phyloP scores from a whole-genome alignment of 2,888 invertebrate species.

The Athalia circularis region DNA sequence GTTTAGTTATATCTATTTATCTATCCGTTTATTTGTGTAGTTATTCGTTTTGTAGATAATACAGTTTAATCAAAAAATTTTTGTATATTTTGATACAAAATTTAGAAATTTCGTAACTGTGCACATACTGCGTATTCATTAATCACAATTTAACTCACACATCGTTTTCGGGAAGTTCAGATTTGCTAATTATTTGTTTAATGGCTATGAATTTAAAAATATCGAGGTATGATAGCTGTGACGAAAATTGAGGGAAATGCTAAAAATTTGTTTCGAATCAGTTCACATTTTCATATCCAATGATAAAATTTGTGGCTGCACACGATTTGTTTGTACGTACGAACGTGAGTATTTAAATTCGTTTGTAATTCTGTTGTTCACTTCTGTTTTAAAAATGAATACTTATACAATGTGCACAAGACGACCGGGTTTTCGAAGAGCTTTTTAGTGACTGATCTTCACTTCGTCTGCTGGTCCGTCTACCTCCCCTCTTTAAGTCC shows the following conservation, averaged over 20 bases:
- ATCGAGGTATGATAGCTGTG: background rate
- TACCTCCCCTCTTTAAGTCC: slow-evolving; percentile 7
- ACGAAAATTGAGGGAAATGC: background rate
- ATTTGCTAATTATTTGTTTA: too few species aligned
- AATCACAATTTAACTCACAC: too few species aligned
- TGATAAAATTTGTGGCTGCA: too few species aligned
- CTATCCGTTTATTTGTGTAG: too few species aligned
- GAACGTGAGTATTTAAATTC: too few species aligned
- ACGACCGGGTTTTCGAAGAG: slow-evolving; percentile 38
- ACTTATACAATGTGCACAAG: background rate
- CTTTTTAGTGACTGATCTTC: slow-evolving; percentile 41
- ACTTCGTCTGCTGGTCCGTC: slow-evolving; percentile 31
- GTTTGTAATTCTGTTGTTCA: too few species aligned
- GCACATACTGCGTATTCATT: too few species aligned
- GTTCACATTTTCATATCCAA: slow-evolving; percentile 2
- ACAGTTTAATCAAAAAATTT: background rate
- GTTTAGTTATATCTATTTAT: slow-evolving; percentile 37
- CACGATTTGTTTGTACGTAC: too few species aligned
- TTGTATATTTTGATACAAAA: background rate
- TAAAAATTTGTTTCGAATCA: background rate
- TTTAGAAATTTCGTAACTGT: background rate
- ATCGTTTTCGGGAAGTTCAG: too few species aligned
- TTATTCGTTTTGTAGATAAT: background rate
- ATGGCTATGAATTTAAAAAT: background rate
- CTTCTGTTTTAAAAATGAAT: background rate